These are phyloP conservation scores for Yponomeuta cagnagella DNA, from an alignment of 2,888 invertebrate species.

Conservation along the genomic window DNA sequence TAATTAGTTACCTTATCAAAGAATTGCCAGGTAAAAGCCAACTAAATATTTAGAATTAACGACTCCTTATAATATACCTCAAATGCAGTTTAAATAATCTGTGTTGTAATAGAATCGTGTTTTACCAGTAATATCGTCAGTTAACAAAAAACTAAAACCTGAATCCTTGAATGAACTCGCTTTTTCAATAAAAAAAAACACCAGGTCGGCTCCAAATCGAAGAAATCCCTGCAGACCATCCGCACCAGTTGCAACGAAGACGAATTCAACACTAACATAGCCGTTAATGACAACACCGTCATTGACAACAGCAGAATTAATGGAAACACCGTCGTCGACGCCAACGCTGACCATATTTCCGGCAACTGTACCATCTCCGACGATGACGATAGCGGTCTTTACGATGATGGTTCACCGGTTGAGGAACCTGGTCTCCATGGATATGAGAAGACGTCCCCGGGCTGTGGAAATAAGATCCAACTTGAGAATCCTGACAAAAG, in stretches of 20 bases:
- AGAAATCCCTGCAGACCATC: constrained; percentile 32
- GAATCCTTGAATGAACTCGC: background rate
- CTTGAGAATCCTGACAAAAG: constrained; percentile 59
- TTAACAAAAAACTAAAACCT: background rate
- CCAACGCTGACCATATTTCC: background rate
- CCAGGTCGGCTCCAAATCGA: constrained; percentile 43
- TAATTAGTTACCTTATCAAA: too few species aligned
- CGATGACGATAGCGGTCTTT: constrained; percentile 16
- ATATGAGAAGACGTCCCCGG: constrained; percentile 51
- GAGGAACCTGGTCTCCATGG: constrained; percentile 44
- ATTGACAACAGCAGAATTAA: background rate
- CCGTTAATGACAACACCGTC: constrained; percentile 5
- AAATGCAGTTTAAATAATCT: too few species aligned
- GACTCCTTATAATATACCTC: too few species aligned
- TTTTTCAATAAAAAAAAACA: constrained; percentile 17
- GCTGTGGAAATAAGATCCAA: constrained; percentile 54
- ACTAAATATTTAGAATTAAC: too few species aligned
- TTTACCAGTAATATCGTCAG: too few species aligned
- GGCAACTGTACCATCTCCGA: background rate
- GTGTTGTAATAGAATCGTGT: too few species aligned
- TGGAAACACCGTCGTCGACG: background rate
- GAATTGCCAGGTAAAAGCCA: too few species aligned
- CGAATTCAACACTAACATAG: background rate
- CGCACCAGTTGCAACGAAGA: constrained; percentile 23
- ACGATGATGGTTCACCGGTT: constrained; percentile 26